Conservation (phyloP, 2,113 vertebrate species). For the Synodontis membranacea region DNA sequence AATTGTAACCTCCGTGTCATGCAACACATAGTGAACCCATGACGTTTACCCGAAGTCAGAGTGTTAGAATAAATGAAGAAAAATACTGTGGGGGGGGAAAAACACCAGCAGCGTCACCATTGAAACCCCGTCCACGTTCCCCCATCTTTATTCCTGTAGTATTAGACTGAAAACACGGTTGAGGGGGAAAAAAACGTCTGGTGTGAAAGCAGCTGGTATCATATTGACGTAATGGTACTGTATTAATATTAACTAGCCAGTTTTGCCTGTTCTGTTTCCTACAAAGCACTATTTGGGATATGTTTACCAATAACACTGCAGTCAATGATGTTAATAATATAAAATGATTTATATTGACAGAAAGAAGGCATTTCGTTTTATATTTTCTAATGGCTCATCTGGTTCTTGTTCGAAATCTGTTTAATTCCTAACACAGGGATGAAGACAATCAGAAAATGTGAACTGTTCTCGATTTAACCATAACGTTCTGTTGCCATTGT, state of each 20-base stretch:
- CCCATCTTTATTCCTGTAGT: neutral
- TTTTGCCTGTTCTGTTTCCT: constrained; percentile 26
- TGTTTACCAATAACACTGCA: neutral
- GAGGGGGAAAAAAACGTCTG: neutral
- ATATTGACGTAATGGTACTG: neutral
- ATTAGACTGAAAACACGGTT: neutral
- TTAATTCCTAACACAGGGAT: neutral
- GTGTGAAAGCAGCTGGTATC: neutral
- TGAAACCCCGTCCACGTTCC: neutral
- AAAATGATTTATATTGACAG: neutral
- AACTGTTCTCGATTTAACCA: neutral
- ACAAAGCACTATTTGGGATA: neutral
- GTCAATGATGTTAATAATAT: neutral
- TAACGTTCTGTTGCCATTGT: neutral
- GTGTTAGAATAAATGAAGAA: neutral
- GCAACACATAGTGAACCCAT: too few species aligned
- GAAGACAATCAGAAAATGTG: constrained; percentile 12
- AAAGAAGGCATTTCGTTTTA: neutral
- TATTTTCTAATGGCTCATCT: neutral
- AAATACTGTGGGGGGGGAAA: neutral
- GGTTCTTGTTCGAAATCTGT: too few species aligned
- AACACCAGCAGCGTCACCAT: neutral
- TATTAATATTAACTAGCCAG: constrained; percentile 2
- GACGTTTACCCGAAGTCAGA: neutral
- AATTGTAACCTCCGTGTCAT: too few species aligned